Evolutionary conservation across 2,888 invertebrate genomes (phyloP), one percentile per base, ranked within the genome.

Genomic region (Dryobota labecula): DNA sequence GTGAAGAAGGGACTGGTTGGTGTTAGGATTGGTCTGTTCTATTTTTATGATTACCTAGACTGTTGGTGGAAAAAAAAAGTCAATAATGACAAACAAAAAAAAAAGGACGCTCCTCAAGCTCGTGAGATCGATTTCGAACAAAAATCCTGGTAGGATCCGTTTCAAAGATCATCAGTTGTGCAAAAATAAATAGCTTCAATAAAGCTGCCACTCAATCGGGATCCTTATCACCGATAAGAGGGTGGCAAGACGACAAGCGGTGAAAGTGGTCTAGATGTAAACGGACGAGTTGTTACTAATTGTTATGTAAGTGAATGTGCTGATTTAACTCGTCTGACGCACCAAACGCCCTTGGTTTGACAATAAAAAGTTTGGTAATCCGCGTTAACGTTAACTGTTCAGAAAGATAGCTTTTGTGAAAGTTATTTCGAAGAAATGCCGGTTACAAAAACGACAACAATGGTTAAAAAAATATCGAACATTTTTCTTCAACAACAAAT

Each of bases 221-320:
- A 78, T 74, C 45, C 70, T 65, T 70, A 85, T 83, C 77, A 62
- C 24, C 24, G 71, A 73, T 57, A 68, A 73, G 65, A 83, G 70
- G 62, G 63, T 70, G 62, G 24, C 60, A 66, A 77, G 70, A 73
- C 58, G 68, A 73, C 67, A 71, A 57, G 30, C 63, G 71, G 87
- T 86, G 88, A 86, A 86, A 88, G 87, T 82, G 54, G 69, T 83
- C 79, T 76, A 77, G 74, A 84, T 76, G 69, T 70, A 70, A 73
- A 65, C 70, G 69, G 80, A 80, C 83, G 79, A 80, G 83, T 79
- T 79, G 13, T 53, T 51, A 73, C 76, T 85, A 82, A 85, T 86
- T 86, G 83, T 86, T 85, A 84, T 81, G 75, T 80, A 87, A 87
- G 78, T 70, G 86, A 87, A 84, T 73, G 82, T 78, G 67, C 57